Evolutionary conservation across 2,797 vertebrate genomes (phyloP), one percentile per base, ranked within the genome.

Genomic region (Sciaenops ocellatus): DNA sequence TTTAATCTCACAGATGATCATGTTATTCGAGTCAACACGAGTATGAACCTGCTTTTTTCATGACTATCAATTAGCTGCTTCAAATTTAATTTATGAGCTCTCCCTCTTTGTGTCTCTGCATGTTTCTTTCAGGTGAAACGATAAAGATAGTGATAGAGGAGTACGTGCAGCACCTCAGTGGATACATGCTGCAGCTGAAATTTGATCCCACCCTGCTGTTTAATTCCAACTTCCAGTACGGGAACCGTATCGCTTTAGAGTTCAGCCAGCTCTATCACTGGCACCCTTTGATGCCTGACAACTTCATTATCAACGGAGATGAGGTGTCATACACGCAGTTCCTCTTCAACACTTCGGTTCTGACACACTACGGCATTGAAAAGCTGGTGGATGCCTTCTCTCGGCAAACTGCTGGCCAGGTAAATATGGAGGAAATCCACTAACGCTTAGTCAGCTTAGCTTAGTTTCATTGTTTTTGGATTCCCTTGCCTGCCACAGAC

Each of bases 191-290:
- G 73, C 89, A 95, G 79, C 85, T 99, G 69, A 98, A 97, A 93
- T 99, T 99, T 0, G 97, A 99, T 82, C 98, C 98, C 0, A 93
- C 96, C 38, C 88, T 99, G 81, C 93, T 99, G 16, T 99, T 98
- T 6, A 90, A 92, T 7, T 81, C 89, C 0, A 93, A 92, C 38
- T 99, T 99, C 91, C 98, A 99, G 93, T 99, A 99, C 24, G 89
- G 94, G 11, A 99, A 99, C 69, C 98, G 98, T 54, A 99, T 99
- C 0, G 90, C 98, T 0, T 81, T 98, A 84, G 98, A 99, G 89
- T 99, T 99, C 91, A 97, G 96, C 93, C 97, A 98, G 38, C 96
- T 99, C 17, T 99, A 99, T 81, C 98, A 98, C 94, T 99, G 98
- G 98, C 98, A 99, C 5, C 96, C 97, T 0, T 91, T 99, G 78